Base-by-base conservation (phyloP, 92 coral and sea anemone genomes). In the Zoanthus solanderi region DNA sequence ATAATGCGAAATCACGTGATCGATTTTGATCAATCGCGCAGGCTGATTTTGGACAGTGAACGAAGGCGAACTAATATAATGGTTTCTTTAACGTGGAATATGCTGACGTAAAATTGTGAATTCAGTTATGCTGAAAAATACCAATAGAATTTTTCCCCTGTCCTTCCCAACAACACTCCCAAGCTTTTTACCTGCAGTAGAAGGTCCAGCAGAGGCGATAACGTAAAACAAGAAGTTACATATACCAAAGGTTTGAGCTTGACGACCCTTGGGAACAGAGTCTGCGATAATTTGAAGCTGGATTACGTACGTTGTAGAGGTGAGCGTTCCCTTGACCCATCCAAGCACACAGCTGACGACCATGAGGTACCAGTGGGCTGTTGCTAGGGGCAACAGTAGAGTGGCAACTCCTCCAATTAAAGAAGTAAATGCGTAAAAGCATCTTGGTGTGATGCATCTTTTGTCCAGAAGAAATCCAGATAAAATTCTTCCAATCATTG, bases 231-330 rank as follows among this genome's bases (percentile, higher is more conserved):
- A 4, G 11, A 50, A 76, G 45, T 32, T 28, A 11, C 10, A 31
- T 52, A 76, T 48, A 23, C 82, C 82, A 5, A 10, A 23, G 2
- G 82, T 42, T 31, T 76, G 82, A 7, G n/a, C 67, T 8, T 53
- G 82, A 14, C 61, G 82, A 23, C 67, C 8, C 65, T 53, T 76
- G 8, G 82, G 82, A 30, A 76, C 67, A 9, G 66, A 50, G 16
- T 12, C 23, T 6, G 63, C 11, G 30, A 76, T 76, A 5, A 76
- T 23, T 50, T 29, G 82, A 29, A 56, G 32, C 63, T 18, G 14
- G n/a, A 76, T 48, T 14, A 50, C 61, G 46, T 76, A 76, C 9
- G 42, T 11, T 23, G 9, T 18, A 31, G 66, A 34, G 37, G 4
- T 12, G 2, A 52, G 4, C 7, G 63, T 48, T 2, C 82, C 82